Evolutionary conservation across 1,140 invertebrate genomes (phyloP).

Genomic region (Panagrolaimus sp.): DNA sequence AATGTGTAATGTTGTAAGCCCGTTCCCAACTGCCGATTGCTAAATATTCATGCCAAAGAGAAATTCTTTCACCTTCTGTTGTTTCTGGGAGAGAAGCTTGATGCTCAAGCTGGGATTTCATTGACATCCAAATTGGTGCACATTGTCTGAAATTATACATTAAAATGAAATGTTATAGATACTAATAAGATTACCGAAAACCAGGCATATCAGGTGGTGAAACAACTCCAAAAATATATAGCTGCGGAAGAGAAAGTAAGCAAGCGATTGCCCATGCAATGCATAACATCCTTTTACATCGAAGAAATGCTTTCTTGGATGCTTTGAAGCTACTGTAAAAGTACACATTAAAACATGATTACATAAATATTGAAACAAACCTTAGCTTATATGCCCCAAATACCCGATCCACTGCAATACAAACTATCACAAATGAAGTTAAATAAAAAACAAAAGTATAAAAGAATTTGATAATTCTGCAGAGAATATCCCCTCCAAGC

Average conservation of each 20-base stretch:
- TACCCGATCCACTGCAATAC: constrained; percentile 55
- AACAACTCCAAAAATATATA: constrained; percentile 51
- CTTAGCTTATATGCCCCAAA: constrained; percentile 51
- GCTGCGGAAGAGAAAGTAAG: constrained; percentile 46
- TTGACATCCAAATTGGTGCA: constrained; percentile 38
- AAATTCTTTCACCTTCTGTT: constrained; percentile 13
- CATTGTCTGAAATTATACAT: constrained; percentile 18
- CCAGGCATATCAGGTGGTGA: constrained; percentile 8
- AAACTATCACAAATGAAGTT: constrained; percentile 55
- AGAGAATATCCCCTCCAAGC: constrained; percentile 53
- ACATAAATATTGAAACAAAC: constrained; percentile 27
- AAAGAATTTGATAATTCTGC: constrained; percentile 53
- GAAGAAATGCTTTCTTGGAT: constrained; percentile 34
- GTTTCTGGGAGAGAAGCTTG: not conserved
- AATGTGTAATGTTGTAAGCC: constrained; percentile 46
- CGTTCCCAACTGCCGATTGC: constrained; percentile 33
- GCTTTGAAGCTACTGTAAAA: constrained; percentile 45
- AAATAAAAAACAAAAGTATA: constrained; percentile 56
- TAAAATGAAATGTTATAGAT: not conserved
- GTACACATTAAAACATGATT: no score
- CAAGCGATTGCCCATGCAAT: constrained; percentile 46
- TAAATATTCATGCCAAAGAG: constrained; percentile 21
- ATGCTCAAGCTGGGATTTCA: constrained; percentile 12
- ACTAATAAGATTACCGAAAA: constrained; percentile 7
- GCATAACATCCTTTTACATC: constrained; percentile 40